Evolutionary conservation across 2,888 invertebrate species (phyloP).

Genomic region (Aricia artaxerxes): DNA sequence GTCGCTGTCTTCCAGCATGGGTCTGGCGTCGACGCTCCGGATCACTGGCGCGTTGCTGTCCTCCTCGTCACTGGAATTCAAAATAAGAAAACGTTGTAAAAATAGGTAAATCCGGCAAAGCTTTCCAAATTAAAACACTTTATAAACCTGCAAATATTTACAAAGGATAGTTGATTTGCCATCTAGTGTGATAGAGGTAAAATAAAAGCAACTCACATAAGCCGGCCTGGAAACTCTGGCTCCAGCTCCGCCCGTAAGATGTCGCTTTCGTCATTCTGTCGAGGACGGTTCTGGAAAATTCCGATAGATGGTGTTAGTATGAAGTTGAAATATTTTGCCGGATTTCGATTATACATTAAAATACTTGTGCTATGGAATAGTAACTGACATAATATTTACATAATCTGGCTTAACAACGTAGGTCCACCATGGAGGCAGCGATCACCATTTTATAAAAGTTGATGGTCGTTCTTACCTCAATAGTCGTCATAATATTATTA

Average conservation of each 20-base stretch:
- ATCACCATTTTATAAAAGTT: no score
- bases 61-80: slow-evolving; percentile 51
- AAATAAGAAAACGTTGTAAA: neutral
- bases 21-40: slow-evolving; percentile 62
- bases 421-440: no score
- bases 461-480: no score
- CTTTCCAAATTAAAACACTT: no score
- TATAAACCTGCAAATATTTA: no score
- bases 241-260: slow-evolving; percentile 60
- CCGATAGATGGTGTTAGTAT: slow-evolving; percentile 50
- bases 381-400: no score
- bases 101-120: no score
- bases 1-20: slow-evolving; percentile 70
- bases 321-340: neutral
- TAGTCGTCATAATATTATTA: no score
- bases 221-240: slow-evolving; percentile 50
- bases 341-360: neutral
- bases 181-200: slow-evolving; percentile 41
- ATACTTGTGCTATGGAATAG: no score
- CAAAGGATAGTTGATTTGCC: slow-evolving; percentile 35
- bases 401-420: no score
- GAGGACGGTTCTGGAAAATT: slow-evolving; percentile 57
- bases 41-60: slow-evolving; percentile 50
- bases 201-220: slow-evolving; percentile 50
- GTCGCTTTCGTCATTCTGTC: slow-evolving; percentile 52